A percentile compares a stretch with the other conserved stretches of the same genome.
phyloP scores from a whole-genome alignment of 1,140 invertebrate genomes.

The Nomia melanderi region DNA sequence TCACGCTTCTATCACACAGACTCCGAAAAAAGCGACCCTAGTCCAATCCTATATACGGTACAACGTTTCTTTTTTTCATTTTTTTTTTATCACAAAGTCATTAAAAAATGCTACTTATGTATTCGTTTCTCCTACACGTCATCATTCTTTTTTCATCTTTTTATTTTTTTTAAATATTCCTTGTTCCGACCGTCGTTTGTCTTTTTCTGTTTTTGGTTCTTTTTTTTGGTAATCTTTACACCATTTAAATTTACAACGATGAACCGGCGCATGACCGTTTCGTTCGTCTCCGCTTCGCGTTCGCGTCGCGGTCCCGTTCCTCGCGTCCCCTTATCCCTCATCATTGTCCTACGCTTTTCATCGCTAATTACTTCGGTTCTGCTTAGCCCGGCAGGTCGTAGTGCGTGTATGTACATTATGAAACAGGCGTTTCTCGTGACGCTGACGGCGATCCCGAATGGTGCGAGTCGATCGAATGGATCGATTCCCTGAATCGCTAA shows the following conservation, averaged over 20 bases:
- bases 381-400: slow-evolving; percentile 8
- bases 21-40: slow-evolving; percentile 41
- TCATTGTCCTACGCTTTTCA: slow-evolving; percentile 3
- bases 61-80: too few species aligned
- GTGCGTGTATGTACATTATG: slow-evolving; percentile 50
- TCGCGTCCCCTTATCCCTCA: slow-evolving; percentile 5
- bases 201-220: slow-evolving; percentile 61
- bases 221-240: slow-evolving; percentile 60
- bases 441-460: slow-evolving; percentile 52
- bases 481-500: slow-evolving; percentile 51
- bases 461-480: slow-evolving; percentile 45
- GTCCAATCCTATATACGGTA: slow-evolving; percentile 63
- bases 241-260: slow-evolving; percentile 48
- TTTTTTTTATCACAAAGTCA: slow-evolving; percentile 75
- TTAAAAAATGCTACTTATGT: slow-evolving; percentile 70
- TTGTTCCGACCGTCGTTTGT: slow-evolving; percentile 28
- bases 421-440: slow-evolving; percentile 49
- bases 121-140: slow-evolving; percentile 48
- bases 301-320: not conserved
- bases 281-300: slow-evolving; percentile 12
- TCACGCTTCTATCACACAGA: slow-evolving; percentile 42
- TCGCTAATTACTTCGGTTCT: slow-evolving; percentile 6
- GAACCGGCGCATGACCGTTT: slow-evolving; percentile 33
- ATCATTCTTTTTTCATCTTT: too few species aligned
- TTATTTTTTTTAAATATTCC: too few species aligned